Base-by-base conservation (phyloP, 2,113 vertebrate species). In the Hemibagrus wyckioides region DNA sequence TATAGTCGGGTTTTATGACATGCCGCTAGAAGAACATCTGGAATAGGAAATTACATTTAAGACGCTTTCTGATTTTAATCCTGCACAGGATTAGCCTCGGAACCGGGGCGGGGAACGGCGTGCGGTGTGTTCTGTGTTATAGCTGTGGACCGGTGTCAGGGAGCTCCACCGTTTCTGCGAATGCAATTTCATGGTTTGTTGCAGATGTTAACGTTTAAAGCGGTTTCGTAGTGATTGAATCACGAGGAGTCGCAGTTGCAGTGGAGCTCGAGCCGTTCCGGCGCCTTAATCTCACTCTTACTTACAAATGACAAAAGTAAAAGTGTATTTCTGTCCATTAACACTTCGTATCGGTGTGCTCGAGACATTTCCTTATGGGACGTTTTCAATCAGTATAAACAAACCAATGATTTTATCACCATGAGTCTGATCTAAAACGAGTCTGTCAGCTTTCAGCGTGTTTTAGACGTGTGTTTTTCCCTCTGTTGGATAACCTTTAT, bases 1-100 rank as follows among this genome's bases (percentile, higher is more conserved):
- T 85, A 90, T 80, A 88, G 52, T 88, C 65, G 14, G 41, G 61
- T 84, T 94, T 93, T 88, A 92, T 88, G 88, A 85, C 85, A 28
- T 59, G 83, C 92, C 90, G 79, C 90, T 56, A 91, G 79, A 88
- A 65, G 80, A 88, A 93, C 92, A 94, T 93, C 93, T 94, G 93
- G 91, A 93, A 82, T 56, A 65, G 89, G 80, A 86, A 77, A 87
- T 81, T 67, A 86, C 87, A 92, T 93, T 90, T 92, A 90, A 92
- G 90, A 92, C 89, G 90, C 87, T 81, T 92, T 92, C 88, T 86
- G 89, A 88, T 89, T 77, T 50, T 91, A 91, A 85, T 89, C 59
- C 57, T 33, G n/a, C 41, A 3, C 19, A 8, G 54, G 59, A 57
- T 67, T 79, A 76, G 80, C 13, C 17, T 52, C 30, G 25, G 80